phyloP scores from a whole-genome alignment of 2,113 vertebrate species.

The Hemicordylus capensis region DNA sequence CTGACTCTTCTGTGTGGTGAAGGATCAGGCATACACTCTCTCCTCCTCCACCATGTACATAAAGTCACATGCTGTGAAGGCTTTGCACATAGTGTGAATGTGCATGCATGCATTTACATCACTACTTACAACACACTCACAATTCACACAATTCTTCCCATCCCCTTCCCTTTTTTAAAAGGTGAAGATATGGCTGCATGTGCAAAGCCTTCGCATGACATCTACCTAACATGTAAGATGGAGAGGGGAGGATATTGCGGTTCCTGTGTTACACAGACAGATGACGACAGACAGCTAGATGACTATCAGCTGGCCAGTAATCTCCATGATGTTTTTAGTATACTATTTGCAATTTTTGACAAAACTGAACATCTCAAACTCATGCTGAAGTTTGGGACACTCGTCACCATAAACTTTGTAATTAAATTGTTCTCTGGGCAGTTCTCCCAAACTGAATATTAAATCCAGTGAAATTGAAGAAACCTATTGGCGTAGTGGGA shows the following conservation, averaged over 20 bases:
- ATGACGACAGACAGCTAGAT: not conserved
- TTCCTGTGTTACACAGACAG: not conserved
- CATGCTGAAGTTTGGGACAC: too few species aligned
- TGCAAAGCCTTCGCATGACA: not conserved
- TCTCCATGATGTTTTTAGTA: too few species aligned
- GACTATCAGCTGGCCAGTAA: not conserved
- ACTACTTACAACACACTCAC: not conserved
- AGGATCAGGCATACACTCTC: not conserved
- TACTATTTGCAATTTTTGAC: too few species aligned
- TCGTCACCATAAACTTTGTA: too few species aligned
- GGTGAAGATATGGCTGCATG: not conserved
- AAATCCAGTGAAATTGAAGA: too few species aligned
- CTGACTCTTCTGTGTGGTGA: not conserved
- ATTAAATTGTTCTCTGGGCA: too few species aligned
- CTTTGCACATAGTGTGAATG: not conserved
- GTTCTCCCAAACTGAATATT: too few species aligned
- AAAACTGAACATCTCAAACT: too few species aligned
- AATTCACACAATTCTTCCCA: not conserved
- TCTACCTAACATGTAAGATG: too few species aligned
- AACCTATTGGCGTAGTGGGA: too few species aligned
- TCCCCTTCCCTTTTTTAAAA: not conserved
- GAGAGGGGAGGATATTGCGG: too few species aligned
- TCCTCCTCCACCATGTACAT: not conserved
- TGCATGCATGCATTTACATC: not conserved
- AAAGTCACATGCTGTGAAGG: not conserved